phyloP scores from a whole-genome alignment of 2,113 vertebrate genomes.

The Istiophorus platypterus region DNA sequence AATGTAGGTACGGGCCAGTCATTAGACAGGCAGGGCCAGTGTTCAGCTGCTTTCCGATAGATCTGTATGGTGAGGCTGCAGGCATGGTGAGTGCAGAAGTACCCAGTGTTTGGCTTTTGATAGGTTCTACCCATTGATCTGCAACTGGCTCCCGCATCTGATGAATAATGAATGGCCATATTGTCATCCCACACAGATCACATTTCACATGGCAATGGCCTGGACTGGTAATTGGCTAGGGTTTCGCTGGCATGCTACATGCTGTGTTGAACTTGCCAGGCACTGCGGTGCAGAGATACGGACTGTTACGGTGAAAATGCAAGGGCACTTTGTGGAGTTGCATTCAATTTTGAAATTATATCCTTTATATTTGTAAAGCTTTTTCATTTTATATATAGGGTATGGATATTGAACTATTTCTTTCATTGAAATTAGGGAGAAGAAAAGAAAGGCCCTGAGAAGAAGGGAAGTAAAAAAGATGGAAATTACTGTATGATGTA shows the following conservation, averaged over 20 bases:
- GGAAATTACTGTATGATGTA: conserved; percentile 18
- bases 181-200: conserved; percentile 81
- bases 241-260: conserved; percentile 56
- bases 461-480: background rate
- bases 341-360: conserved; percentile 15
- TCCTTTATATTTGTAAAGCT: background rate
- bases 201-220: conserved; percentile 79
- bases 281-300: conserved; percentile 24
- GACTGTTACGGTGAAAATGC: conserved; percentile 15
- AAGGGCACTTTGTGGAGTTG: conserved; percentile 8
- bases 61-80: conserved; percentile 50
- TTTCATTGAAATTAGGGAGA: background rate
- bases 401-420: background rate
- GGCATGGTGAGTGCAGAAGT: conserved; percentile 39
- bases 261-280: conserved; percentile 43
- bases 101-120: conserved; percentile 76
- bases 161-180: conserved; percentile 86
- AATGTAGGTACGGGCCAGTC: conserved; percentile 4
- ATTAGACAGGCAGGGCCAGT: conserved; percentile 9
- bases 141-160: conserved; percentile 65
- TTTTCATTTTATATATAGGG: background rate
- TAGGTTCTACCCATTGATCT: conserved; percentile 76
- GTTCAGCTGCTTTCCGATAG: conserved; percentile 42
- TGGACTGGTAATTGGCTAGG: conserved; percentile 75
- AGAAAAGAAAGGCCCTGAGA: conserved; percentile 8